Evolutionary conservation across 2,888 invertebrate species (phyloP).

Genomic region (Amaurobius ferox): DNA sequence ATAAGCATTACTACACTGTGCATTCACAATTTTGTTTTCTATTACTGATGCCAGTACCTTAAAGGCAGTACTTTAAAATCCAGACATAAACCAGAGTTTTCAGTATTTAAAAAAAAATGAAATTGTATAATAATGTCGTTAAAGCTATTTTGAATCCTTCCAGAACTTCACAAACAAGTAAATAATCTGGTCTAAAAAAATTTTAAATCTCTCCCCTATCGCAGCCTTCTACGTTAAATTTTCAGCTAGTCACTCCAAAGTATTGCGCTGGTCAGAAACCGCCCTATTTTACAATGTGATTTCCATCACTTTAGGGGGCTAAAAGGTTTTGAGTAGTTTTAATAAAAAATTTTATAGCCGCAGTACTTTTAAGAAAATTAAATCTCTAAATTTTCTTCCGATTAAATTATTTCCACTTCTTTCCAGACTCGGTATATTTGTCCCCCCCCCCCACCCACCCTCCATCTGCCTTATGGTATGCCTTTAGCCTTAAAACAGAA

Average conservation of each 20-base stretch:
- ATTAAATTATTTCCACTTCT: not conserved
- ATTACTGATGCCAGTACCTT: too few species aligned
- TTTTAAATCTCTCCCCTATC: not conserved
- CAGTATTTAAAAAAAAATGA: too few species aligned
- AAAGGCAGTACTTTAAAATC: too few species aligned
- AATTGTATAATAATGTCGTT: too few species aligned
- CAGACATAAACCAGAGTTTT: too few species aligned
- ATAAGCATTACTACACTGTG: too few species aligned
- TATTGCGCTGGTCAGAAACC: not conserved
- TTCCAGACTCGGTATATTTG: not conserved
- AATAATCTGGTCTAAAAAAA: not conserved
- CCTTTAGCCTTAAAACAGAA: not conserved
- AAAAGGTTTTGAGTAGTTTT: not conserved
- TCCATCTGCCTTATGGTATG: too few species aligned
- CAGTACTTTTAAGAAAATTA: slow-evolving; percentile 3
- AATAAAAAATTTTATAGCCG: not conserved
- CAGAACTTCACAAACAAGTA: too few species aligned
- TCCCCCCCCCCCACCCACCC: too few species aligned
- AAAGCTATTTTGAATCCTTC: too few species aligned
- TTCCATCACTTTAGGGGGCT: not conserved
- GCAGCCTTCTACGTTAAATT: not conserved
- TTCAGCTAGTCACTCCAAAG: not conserved
- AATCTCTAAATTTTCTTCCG: not conserved
- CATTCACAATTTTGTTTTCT: too few species aligned
- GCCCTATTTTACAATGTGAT: not conserved